Evolutionary conservation across 2,888 invertebrate genomes (phyloP), one percentile per base, ranked within the genome.

Genomic region (Malthinus seriepunctatus): DNA sequence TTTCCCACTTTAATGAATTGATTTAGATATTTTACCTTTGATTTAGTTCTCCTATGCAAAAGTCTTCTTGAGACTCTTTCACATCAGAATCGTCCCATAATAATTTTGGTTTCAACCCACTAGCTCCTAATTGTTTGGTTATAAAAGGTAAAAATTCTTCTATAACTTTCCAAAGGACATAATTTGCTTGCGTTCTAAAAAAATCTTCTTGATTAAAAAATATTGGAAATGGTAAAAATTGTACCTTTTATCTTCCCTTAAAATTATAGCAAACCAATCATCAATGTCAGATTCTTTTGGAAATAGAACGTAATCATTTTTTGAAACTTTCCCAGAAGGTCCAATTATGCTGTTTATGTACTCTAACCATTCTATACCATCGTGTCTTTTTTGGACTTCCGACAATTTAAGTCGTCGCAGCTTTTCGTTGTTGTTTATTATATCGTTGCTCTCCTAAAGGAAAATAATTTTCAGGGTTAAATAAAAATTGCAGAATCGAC

Each of bases 161-260:
- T 7, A 47, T 11, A n/a, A 48, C 39, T 9, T 11, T 57, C 57
- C 57, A 57, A 5, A 57, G 11, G 1, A 57, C 39, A 32, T 39
- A 48, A 15, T 57, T 57, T 8, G 52, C 57, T 44, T 44, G 47
- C 1, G 32, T 34, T 57, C 57, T 57, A 42, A 9, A 34, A n/a
- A 37, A 9, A 3, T 39, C 5, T 4, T 8, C 8, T 37, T n/a
- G 50, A 11, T n/a, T 14, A 39, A n/a, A 5, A 15, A 14, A 9
- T 8, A 1, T 5, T 35, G 14, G 31, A 15, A 15, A 6, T n/a
- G 1, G 6, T 9, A 33, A 3, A 10, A 14, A 33, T 42, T 32
- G 12, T 51, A 57, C 56, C 56, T 32, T 8, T 51, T 47, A 8
- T 46, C 31, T 10, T 34, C 38, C 5, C 23, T 44, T 32, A 34